Evolutionary conservation across 2,113 vertebrate genomes (phyloP).

Genomic region (Microtus pennsylvanicus): DNA sequence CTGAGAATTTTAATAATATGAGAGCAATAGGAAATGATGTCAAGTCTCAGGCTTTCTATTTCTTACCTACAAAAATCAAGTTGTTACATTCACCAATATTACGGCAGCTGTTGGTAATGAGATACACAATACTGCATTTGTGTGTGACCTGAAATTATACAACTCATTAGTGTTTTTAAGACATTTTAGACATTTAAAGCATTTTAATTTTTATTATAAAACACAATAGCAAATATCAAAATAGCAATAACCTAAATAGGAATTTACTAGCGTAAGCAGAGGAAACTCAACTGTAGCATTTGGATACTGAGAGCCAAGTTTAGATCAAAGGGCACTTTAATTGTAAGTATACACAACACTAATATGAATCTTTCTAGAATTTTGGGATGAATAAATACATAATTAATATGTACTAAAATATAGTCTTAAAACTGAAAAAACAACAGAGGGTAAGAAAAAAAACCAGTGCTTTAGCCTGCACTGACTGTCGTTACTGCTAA

Average conservation of each 20-base stretch:
- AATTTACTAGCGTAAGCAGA: conserved; percentile 42
- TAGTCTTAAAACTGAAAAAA: conserved; percentile 9
- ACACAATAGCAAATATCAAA: conserved; percentile 13
- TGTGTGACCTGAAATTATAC: not conserved
- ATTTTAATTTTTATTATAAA: conserved; percentile 21
- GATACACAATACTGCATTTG: not conserved
- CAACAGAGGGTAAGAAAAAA: not conserved
- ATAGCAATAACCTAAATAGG: not conserved
- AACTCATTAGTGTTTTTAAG: conserved; percentile 42
- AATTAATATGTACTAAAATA: conserved; percentile 1
- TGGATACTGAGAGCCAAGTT: not conserved
- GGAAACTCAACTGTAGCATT: not conserved
- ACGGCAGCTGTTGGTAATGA: not conserved
- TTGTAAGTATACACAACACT: conserved; percentile 14
- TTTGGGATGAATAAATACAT: not conserved
- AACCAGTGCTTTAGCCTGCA: not conserved
- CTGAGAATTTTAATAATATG: conserved; percentile 39
- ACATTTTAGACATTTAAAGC: not conserved
- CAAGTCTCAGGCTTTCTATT: conserved; percentile 16
- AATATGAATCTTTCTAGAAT: not conserved
- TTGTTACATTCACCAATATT: not conserved
- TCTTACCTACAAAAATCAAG: conserved; percentile 13
- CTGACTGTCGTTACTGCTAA: not conserved
- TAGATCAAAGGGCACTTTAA: conserved; percentile 12
- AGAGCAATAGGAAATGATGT: not conserved